Evolutionary conservation across 2,888 invertebrate species (phyloP), one percentile per base, ranked within the genome.

Genomic region (Drosophila anomalata): DNA sequence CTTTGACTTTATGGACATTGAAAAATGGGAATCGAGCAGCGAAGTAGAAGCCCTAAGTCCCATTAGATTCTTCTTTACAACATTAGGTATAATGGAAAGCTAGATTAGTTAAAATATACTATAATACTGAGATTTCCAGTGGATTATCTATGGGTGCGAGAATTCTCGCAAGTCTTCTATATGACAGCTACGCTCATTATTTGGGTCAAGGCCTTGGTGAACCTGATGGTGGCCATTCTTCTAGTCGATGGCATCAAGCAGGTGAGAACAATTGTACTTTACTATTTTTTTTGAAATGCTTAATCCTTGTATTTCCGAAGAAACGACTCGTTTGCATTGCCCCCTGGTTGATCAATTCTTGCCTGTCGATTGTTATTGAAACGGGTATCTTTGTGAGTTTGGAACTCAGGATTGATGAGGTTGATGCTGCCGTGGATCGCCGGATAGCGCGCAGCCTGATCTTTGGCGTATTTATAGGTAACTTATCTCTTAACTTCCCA

Each of bases 241-340:
- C 72, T 90, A 48, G 79, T 89, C 73, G 89, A 90, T 84, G 90
- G 90, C 79, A 89, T 90, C 26, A 88, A 88, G 76, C 89, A 90
- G 87, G 90, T 90, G 61, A 74, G 6, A 6, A 5, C 9, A 29
- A 29, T 29, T 9, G 9, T 9, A 29, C 2, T 29, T 29, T 9
- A 29, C 0, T 29, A 29, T 9, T 29, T 1, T n/a, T 2, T 17
- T 8, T 1, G n/a, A 4, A 17, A 6, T n/a, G 2, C 7, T 5
- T 0, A 22, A 20, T 7, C 0, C 1, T 11, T 14, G 3, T 11
- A 7, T 29, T 4, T 6, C 3, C n/a, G 11, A 33, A 90, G 90
- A 88, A 87, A 77, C 90, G 90, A 80, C 87, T 89, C 33, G 76
- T 90, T 53, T 90, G 90, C 74, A 87, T 90, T 87, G 87, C 89